Percentiles rank a stretch among this genome's conserved stretches.
phyloP scores from a whole-genome alignment of 2,797 vertebrate species.

The Cercopithecus mitis region DNA sequence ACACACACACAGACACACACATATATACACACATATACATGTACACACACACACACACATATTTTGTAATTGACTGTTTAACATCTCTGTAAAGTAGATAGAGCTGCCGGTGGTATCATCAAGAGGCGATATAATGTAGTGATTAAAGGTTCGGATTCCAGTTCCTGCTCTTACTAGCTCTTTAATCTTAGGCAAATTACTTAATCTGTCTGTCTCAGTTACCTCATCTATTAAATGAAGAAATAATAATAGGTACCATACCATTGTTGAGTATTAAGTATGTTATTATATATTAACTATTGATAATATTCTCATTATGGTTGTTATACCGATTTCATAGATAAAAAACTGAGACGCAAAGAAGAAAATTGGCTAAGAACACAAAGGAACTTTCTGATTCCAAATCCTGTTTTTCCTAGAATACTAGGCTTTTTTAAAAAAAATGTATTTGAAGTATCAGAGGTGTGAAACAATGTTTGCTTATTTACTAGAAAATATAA shows the following conservation, averaged over 20 bases:
- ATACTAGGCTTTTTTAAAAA: background rate
- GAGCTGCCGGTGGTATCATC: background rate
- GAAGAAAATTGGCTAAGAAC: background rate
- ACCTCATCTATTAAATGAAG: background rate
- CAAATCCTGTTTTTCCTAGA: background rate
- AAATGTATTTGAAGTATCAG: background rate
- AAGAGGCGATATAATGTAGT: background rate
- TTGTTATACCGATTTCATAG: background rate
- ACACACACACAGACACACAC: no score
- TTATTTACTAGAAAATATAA: conserved; percentile 36
- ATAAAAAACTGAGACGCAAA: background rate
- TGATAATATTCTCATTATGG: background rate
- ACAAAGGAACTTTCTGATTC: conserved; percentile 1
- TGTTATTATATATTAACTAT: background rate
- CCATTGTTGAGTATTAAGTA: background rate
- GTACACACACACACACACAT: background rate
- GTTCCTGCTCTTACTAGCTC: background rate
- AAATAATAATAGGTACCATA: background rate
- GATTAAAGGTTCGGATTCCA: background rate
- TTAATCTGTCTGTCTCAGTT: background rate
- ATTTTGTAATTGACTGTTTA: background rate
- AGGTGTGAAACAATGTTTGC: background rate
- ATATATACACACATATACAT: accelerated
- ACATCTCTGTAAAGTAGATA: background rate
- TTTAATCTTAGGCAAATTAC: background rate